Evolutionary conservation across 2,888 invertebrate genomes (phyloP).

Genomic region (Athalia cordata): DNA sequence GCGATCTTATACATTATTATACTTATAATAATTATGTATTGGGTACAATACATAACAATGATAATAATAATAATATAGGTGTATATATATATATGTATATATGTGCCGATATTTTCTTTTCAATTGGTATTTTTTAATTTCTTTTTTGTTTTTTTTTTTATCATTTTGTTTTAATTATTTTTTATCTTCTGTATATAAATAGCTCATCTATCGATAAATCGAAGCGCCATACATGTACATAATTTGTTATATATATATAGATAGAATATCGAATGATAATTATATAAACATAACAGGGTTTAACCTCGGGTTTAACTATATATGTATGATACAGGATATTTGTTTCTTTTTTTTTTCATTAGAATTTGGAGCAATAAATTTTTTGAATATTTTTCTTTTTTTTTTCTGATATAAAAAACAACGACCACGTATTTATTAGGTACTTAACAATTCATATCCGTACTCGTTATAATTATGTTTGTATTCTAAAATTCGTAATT

Average conservation of each 20-base stretch:
- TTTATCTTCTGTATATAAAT: not conserved
- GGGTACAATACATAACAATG: too few species aligned
- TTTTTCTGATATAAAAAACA: not conserved
- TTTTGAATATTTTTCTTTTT: not conserved
- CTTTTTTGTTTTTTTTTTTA: not conserved
- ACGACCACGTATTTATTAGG: not conserved
- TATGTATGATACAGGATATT: not conserved
- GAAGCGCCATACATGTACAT: slow-evolving; percentile 57
- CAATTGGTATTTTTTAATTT: not conserved
- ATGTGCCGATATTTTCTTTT: too few species aligned
- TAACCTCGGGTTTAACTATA: slow-evolving; percentile 50
- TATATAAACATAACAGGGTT: slow-evolving; percentile 70
- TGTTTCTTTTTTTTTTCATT: not conserved
- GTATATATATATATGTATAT: too few species aligned
- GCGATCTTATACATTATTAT: too few species aligned
- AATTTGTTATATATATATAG: slow-evolving; percentile 46
- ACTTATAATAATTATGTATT: too few species aligned
- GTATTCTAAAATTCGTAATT: slow-evolving; percentile 17
- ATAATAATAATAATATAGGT: too few species aligned
- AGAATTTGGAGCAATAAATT: not conserved
- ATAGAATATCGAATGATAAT: slow-evolving; percentile 69
- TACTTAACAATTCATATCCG: not conserved
- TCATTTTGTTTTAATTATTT: not conserved
- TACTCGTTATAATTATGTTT: slow-evolving; percentile 20
- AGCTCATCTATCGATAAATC: slow-evolving; percentile 59